These are phyloP conservation scores for Manis crassicaudata DNA, from an alignment of 2,797 vertebrate species.

Conservation along the genomic window DNA sequence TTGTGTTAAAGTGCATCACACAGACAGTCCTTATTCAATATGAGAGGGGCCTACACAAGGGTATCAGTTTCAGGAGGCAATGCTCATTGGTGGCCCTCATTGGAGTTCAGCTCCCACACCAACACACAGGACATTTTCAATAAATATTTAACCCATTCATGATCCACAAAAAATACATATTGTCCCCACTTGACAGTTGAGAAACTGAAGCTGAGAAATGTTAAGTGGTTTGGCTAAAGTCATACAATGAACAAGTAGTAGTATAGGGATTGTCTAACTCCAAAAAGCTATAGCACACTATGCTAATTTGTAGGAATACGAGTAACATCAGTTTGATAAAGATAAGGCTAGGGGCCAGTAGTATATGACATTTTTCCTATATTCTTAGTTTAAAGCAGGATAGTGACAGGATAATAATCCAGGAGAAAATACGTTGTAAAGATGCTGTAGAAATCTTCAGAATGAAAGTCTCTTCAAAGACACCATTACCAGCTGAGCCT, in stretches of 20 bases:
- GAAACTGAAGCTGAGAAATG: constrained; percentile 14
- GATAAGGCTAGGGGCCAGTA: not conserved
- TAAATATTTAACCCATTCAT: not conserved
- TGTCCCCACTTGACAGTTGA: not conserved
- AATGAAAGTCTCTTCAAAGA: constrained; percentile 64
- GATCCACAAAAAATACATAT: not conserved
- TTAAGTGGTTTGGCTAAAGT: not conserved
- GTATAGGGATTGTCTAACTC: not conserved
- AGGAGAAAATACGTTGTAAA: constrained; percentile 7
- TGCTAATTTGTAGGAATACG: not conserved
- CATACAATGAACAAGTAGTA: not conserved
- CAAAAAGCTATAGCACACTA: not conserved
- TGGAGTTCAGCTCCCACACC: not conserved
- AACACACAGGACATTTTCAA: not conserved
- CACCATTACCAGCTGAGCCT: constrained; percentile 66
- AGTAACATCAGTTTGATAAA: constrained; percentile 29
- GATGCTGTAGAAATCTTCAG: constrained; percentile 12
- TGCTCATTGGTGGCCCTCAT: not conserved
- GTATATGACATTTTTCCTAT: not conserved
- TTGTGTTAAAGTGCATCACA: not conserved
- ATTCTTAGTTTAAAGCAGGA: constrained; percentile 31
- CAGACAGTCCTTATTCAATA: not conserved
- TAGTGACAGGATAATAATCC: constrained; percentile 49
- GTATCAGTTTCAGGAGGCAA: not conserved
- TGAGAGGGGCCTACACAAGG: not conserved